Evolutionary conservation across 1,140 invertebrate genomes (phyloP), one percentile per base, ranked within the genome.

Genomic region (Magallana angulata): DNA sequence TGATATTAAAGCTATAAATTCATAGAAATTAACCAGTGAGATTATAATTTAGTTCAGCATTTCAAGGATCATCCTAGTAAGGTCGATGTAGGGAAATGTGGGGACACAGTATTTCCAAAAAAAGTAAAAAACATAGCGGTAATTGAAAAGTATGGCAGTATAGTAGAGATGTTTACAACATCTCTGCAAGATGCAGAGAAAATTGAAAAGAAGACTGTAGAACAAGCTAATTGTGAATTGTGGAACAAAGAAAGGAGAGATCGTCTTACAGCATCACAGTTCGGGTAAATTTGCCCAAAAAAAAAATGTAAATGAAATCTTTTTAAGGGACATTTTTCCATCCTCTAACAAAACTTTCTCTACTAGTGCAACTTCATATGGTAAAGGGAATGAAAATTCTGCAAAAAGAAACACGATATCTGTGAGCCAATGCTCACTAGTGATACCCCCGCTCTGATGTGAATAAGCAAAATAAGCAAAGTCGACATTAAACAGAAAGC

Each of bases 271-370:
- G 60, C 60, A 14, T 62, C 9, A 62, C 60, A 62, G 60, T 62
- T 62, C 14, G 60, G 60, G n/a, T 4, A 62, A 62, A 62, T 62
- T n/a, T 62, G 60, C n/a, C n/a, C 60, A 62, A 11, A 14, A 62
- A 62, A 62, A 62, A n/a, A n/a, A 14, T 62, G 9, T 62, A 62
- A 62, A 11, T 11, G 60, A 62, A 5, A n/a, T 62, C 14, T 62
- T 62, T 62, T n/a, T 62, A 62, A 62, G n/a, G 60, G 60, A 62
- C n/a, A 62, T 62, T 62, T 62, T 62, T 64, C 60, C 60, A 62
- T 5, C 60, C 0, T 62, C 60, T 16, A 62, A 62, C n/a, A 62
- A 62, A 62, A 8, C 5, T n/a, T 14, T 62, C n/a, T 62, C 9
- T 62, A 62, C 60, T 16, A 62, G 14, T 62, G 60, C 60, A 7